Base-by-base conservation (phyloP, 1,140 invertebrate species). In the Psix sp. region DNA sequence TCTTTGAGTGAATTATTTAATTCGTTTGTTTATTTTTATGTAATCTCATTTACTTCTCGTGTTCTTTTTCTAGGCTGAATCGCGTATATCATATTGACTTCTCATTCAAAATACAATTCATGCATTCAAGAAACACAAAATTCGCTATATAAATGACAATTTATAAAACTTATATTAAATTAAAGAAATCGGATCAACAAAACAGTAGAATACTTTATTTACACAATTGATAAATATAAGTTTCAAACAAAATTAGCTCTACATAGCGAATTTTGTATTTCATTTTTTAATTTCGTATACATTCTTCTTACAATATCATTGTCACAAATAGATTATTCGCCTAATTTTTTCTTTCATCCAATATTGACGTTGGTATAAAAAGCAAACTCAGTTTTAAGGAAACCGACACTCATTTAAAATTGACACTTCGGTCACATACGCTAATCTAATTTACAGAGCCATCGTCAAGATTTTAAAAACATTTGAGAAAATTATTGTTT, bases 51-150 rank as follows among this genome's bases (percentile, higher is more conserved):
- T 21, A 31, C 20, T 65, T 65, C 35, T 72, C 21, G n/a, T 33
- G 21, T 65, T 35, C 5, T 38, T 71, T 10, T 17, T 42, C 54
- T 67, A 67, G 36, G 40, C 62, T 74, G 67, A 26, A 29, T 54
- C 17, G 42, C 49, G 59, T 26, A 31, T 60, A 60, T 67, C 46
- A 56, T 40, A 20, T 21, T 56, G 29, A 33, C 56, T 56, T 52
- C n/a, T 62, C 54, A 54, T 66, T 42, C 43, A 71, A 71, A 71
- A 71, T 71, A 65, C 68, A 26, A 14, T 57, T 57, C 57, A 68
- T 52, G 36, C 67, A 62, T 60, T 36, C 62, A 66, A 38, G 35
- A 63, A 74, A 67, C 59, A 59, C 26, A 40, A 63, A 68, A 63
- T 46, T 68, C 63, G 51, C 72, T 57, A 57, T 46, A 65, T 10